Conservation (phyloP, 2,113 vertebrate genomes). For the Cynopterus brachyotis region DNA sequence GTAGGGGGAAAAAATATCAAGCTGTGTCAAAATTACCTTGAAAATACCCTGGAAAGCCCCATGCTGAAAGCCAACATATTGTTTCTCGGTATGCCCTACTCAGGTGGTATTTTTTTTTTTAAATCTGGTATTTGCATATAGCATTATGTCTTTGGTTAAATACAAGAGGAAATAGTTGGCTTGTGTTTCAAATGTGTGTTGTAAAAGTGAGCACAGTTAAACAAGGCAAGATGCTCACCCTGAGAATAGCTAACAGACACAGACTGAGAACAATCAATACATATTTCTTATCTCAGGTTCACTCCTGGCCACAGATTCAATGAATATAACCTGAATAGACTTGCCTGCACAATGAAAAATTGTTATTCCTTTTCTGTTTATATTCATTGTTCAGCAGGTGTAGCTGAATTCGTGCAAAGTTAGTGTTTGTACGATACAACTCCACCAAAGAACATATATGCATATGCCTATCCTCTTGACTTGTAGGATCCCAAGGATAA, state of each 20-base stretch:
- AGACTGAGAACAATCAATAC: background rate
- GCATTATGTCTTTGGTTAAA: background rate
- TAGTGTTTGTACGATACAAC: background rate
- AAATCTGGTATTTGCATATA: background rate
- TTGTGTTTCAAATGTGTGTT: background rate
- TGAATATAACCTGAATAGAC: background rate
- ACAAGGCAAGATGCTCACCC: background rate
- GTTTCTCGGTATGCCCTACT: background rate
- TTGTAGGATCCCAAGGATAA: background rate
- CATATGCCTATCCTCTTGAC: background rate
- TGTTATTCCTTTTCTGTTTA: conserved; percentile 11
- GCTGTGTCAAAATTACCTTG: conserved; percentile 11
- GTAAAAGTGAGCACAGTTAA: background rate
- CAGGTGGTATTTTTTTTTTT: background rate
- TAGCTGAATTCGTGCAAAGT: conserved; percentile 23
- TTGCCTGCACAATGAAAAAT: background rate
- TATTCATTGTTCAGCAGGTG: background rate
- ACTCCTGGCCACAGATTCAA: background rate
- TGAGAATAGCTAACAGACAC: background rate
- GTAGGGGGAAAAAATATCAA: background rate
- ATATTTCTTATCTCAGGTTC: background rate
- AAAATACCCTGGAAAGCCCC: background rate
- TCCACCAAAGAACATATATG: background rate
- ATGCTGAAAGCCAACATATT: background rate
- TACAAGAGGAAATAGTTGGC: background rate